Evolutionary conservation across 2,797 vertebrate genomes (phyloP), one percentile per base, ranked within the genome.

Genomic region (Anguilla marmorata): DNA sequence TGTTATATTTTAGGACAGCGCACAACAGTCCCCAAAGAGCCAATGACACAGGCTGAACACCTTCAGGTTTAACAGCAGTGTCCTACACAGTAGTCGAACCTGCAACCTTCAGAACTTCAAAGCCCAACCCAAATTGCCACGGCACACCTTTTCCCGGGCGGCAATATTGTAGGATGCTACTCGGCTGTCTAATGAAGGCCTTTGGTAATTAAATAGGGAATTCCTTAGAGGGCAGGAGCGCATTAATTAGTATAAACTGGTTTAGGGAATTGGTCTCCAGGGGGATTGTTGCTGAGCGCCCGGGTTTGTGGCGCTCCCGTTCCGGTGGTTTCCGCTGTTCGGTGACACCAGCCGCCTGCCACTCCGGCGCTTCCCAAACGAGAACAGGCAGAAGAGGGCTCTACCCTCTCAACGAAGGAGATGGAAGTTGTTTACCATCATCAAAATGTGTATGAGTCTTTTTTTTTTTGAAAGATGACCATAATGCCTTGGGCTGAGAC

Each of bases 171-270:
- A 84, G 63, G 86, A 79, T 83, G 41, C 83, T 84, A 80, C 63
- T 84, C 58, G 84, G 79, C 86, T 89, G 86, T 85, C 66, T 84
- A 85, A 90, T 89, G 80, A 89, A 74, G 85, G 88, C 88, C 85
- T 82, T 6, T 86, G 88, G 89, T 90, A 92, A 92, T 93, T 91
- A 92, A 86, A 88, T 92, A 87, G 86, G 86, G 86, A 88, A 87
- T 89, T 92, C 91, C 88, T 88, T 19, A 63, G 89, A 90, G 88
- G 82, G 76, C 66, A 89, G 87, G 83, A 89, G 84, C 76, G 85
- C 84, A 88, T 90, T 93, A 93, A 93, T 93, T 90, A 93, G 89
- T 91, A 89, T 91, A 90, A 92, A 91, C 88, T 87, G 89, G 89
- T 88, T 85, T 50, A 88, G 88, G 90, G 91, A 89, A 91, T 90